Percentiles rank a stretch among this genome's conserved stretches.
These are phyloP conservation scores for Epicauta chinensis DNA, from an alignment of 1,140 invertebrate species.

Conservation along the genomic window DNA sequence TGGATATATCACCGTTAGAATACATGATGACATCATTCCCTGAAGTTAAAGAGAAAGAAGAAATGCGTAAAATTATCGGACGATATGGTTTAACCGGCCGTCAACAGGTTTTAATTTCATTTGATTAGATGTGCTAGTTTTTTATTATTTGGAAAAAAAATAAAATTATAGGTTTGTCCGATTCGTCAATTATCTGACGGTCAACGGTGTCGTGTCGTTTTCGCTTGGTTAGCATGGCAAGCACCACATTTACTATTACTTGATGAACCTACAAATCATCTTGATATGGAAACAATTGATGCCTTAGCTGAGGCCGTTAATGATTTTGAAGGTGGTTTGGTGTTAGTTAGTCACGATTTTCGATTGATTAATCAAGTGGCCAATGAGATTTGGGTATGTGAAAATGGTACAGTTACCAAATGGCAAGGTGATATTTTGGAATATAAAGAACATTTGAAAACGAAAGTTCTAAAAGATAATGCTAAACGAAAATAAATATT, in stretches of 20 bases:
- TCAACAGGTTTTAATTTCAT: constrained; percentile 68
- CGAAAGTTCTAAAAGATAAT: constrained; percentile 68
- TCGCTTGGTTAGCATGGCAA: constrained; percentile 95
- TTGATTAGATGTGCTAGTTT: no score
- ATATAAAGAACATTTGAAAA: constrained; percentile 93
- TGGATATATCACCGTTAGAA: constrained; percentile 92
- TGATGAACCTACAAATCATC: constrained; percentile 98
- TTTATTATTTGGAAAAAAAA: no score
- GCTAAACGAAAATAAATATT: constrained; percentile 28
- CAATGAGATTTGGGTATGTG: constrained; percentile 99
- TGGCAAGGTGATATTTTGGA: constrained; percentile 94
- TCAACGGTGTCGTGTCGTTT: constrained; percentile 96
- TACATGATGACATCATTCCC: constrained; percentile 98
- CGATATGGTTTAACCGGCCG: constrained; percentile 91
- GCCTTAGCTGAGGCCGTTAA: constrained; percentile 96
- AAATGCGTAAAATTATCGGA: constrained; percentile 99
- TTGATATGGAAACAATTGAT: constrained; percentile 99
- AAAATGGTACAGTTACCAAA: constrained; percentile 92
- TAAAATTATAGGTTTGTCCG: constrained; percentile 76
- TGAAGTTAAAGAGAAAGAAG: constrained; percentile 95
- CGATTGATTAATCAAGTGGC: constrained; percentile 98
- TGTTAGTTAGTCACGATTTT: constrained; percentile 97
- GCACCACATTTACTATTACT: constrained; percentile 88
- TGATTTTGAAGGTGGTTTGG: constrained; percentile 96
- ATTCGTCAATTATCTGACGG: constrained; percentile 97